Percentiles rank a stretch among this genome's conserved stretches.
Evolutionary conservation across 1,140 invertebrate species (phyloP).

Genomic region (Drosophila kurseongensis): DNA sequence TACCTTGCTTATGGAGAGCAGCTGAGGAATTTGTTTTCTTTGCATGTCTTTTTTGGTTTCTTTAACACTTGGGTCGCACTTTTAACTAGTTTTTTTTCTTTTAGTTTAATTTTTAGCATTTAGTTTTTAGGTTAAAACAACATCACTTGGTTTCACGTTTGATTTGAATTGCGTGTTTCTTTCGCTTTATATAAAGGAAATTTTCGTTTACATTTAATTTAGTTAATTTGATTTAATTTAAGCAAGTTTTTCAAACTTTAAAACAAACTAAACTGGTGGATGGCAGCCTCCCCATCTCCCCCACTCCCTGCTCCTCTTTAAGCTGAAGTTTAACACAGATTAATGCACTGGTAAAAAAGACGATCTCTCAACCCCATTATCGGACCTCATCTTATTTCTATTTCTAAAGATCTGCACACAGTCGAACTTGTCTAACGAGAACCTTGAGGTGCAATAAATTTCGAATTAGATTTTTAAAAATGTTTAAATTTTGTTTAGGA

Average conservation of each 20-base stretch:
- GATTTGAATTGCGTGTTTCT: slow-evolving; percentile 74
- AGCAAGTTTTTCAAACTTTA: slow-evolving; percentile 76
- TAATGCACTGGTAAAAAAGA: slow-evolving; percentile 80
- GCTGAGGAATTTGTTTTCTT: slow-evolving; percentile 48
- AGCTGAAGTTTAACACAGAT: slow-evolving; percentile 79
- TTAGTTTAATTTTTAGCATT: slow-evolving; percentile 69
- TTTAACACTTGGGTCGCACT: slow-evolving; percentile 71
- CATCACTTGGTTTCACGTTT: slow-evolving; percentile 84
- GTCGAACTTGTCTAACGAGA: slow-evolving; percentile 14
- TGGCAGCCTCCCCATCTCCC: slow-evolving; percentile 31
- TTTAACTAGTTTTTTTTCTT: slow-evolving; percentile 44
- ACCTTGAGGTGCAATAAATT: no score
- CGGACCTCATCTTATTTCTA: slow-evolving; percentile 23
- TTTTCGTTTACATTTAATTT: slow-evolving; percentile 52
- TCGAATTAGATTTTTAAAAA: no score
- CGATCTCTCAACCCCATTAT: slow-evolving; percentile 22
- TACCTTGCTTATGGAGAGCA: slow-evolving; percentile 51
- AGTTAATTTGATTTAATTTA: slow-evolving; percentile 64
- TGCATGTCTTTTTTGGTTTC: slow-evolving; percentile 47
- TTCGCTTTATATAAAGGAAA: slow-evolving; percentile 48
- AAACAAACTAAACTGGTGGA: slow-evolving; percentile 51
- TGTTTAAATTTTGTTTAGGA: no score
- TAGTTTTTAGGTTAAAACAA: slow-evolving; percentile 79
- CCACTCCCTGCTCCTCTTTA: slow-evolving; percentile 40
- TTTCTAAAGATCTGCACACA: slow-evolving; percentile 6